phyloP scores from a whole-genome alignment of 2,888 invertebrate species.

The Cataglyphis albicans region DNA sequence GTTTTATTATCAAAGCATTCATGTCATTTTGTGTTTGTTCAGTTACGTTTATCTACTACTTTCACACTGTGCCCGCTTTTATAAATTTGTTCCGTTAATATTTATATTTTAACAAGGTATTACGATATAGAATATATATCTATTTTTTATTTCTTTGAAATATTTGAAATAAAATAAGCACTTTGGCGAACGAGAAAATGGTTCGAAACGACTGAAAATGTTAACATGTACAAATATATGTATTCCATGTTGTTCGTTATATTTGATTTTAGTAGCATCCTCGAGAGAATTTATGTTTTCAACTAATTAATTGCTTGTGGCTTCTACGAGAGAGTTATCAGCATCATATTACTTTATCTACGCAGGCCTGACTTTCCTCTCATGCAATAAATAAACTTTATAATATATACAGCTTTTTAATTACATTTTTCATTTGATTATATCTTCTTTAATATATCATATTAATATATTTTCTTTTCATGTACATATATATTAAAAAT shows the following conservation, averaged over 20 bases:
- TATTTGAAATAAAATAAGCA: background rate
- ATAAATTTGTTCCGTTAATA: background rate
- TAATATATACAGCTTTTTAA: background rate
- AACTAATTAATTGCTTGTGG: conserved; percentile 40
- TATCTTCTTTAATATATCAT: background rate
- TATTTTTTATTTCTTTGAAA: background rate
- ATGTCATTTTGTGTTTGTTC: background rate
- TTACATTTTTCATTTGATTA: background rate
- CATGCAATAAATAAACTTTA: conserved; percentile 11
- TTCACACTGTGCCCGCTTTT: background rate
- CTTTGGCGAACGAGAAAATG: background rate
- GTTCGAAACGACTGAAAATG: background rate
- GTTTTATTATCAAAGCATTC: background rate
- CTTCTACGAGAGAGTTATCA: conserved; percentile 19
- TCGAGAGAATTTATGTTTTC: conserved; percentile 23
- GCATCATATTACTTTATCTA: conserved; percentile 14
- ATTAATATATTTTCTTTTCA: background rate
- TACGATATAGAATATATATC: background rate
- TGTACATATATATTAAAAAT: background rate
- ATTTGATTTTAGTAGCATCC: background rate
- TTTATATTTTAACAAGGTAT: background rate
- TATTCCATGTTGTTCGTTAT: background rate
- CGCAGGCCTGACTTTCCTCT: background rate
- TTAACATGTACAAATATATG: background rate
- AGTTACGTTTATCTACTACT: background rate